Evolutionary conservation across 2,888 invertebrate genomes (phyloP).

Genomic region (Drosophila emarginata): DNA sequence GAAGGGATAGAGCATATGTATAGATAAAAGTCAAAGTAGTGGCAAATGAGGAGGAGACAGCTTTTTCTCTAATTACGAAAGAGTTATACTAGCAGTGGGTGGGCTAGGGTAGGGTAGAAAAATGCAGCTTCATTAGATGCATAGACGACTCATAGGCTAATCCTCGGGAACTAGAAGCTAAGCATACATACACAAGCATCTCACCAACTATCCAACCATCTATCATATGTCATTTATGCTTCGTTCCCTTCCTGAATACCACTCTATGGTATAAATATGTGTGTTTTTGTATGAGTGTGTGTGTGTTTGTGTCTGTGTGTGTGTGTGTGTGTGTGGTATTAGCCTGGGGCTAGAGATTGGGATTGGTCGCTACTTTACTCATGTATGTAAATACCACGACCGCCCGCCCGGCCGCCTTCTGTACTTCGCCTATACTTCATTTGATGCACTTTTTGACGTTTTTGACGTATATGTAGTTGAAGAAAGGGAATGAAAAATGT

Average conservation of each 20-base stretch:
- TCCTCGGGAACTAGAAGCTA: constrained; percentile 22
- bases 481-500: constrained; percentile 56
- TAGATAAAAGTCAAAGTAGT: constrained; percentile 40
- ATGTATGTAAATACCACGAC: constrained; percentile 19
- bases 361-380: constrained; percentile 26
- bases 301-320: constrained; percentile 37
- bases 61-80: constrained; percentile 49
- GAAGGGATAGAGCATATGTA: constrained; percentile 4
- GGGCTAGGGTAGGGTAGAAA: constrained; percentile 1
- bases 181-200: constrained; percentile 11
- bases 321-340: constrained; percentile 38
- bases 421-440: too few relatives aligned
- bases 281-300: too few relatives aligned
- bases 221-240: constrained; percentile 63
- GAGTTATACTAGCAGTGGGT: not conserved
- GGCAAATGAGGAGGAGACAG: constrained; percentile 9
- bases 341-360: constrained; percentile 22
- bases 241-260: constrained; percentile 11
- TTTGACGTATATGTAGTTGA: constrained; percentile 54
- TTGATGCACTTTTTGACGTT: constrained; percentile 59
- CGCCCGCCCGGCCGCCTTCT: too few relatives aligned
- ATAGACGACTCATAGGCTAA: constrained; percentile 33
- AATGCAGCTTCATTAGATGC: constrained; percentile 49
- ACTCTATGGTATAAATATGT: not conserved
- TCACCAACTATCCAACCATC: constrained; percentile 55